Evolutionary conservation across 2,888 invertebrate genomes (phyloP).

Genomic region (Cerastoderma edule): DNA sequence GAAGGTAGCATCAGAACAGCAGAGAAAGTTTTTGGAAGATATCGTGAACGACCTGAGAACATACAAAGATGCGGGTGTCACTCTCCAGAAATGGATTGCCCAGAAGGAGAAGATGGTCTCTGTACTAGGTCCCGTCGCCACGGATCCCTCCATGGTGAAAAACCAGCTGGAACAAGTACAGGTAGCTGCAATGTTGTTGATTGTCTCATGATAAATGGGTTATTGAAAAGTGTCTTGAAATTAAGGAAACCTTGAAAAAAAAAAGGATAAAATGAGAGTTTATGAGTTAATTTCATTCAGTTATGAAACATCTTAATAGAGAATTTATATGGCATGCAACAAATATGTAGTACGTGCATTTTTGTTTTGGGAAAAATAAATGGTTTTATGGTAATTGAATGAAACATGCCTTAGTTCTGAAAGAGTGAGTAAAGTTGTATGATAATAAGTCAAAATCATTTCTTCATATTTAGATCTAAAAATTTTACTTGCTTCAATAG

Average conservation of each 20-base stretch:
- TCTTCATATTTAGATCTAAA: too few relatives aligned
- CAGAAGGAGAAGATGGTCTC: slow-evolving; percentile 98
- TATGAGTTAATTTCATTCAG: background rate
- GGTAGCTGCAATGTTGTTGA: too few relatives aligned
- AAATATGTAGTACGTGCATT: too few relatives aligned
- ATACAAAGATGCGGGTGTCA: slow-evolving; percentile 95
- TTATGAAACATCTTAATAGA: too few relatives aligned
- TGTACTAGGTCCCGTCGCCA: slow-evolving; percentile 96
- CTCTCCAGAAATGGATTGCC: slow-evolving; percentile 92
- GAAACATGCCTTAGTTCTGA: too few relatives aligned
- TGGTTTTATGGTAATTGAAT: too few relatives aligned
- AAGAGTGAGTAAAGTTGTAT: too few relatives aligned
- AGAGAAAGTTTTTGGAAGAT: slow-evolving; percentile 77
- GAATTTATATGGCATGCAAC: too few relatives aligned
- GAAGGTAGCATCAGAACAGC: slow-evolving; percentile 79
- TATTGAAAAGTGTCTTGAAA: background rate
- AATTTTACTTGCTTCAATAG: too few relatives aligned
- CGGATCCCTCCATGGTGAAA: slow-evolving; percentile 97
- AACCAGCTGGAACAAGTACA: slow-evolving; percentile 95
- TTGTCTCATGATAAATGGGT: background rate
- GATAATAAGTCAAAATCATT: too few relatives aligned
- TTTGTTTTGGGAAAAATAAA: too few relatives aligned
- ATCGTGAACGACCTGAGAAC: slow-evolving; percentile 93
- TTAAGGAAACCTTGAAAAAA: background rate
- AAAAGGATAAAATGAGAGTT: background rate